Conservation (phyloP, 1,140 invertebrate genomes). For the Bursaphelenchus mucronatus region DNA sequence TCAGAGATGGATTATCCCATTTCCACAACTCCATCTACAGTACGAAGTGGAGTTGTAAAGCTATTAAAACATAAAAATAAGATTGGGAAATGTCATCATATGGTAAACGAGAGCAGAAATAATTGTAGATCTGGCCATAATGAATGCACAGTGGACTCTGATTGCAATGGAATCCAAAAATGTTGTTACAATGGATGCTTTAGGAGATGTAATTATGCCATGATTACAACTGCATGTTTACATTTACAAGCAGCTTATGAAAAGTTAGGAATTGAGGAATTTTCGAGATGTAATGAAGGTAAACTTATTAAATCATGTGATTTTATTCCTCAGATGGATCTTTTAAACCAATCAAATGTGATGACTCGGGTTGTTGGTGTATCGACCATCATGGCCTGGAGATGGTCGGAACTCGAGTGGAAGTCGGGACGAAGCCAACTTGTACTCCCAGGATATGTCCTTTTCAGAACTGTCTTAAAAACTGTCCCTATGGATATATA, state of each 20-base stretch:
- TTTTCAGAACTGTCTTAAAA: constrained; percentile 23
- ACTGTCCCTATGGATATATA: constrained; percentile 40
- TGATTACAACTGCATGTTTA: constrained; percentile 47
- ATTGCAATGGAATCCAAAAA: constrained; percentile 46
- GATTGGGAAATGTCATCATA: constrained; percentile 25
- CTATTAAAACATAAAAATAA: constrained; percentile 6
- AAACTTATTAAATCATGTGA: neutral
- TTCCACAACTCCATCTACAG: neutral
- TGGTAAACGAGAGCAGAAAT: constrained; percentile 3
- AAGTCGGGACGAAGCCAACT: constrained; percentile 16
- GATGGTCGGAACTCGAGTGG: constrained; percentile 43
- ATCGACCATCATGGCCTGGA: constrained; percentile 40
- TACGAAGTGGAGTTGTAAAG: neutral
- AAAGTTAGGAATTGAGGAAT: constrained; percentile 13
- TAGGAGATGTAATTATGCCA: constrained; percentile 41
- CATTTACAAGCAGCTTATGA: constrained; percentile 44
- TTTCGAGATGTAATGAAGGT: constrained; percentile 40
- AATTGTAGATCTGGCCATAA: constrained; percentile 33
- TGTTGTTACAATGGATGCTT: constrained; percentile 53
- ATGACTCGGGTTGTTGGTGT: constrained; percentile 47
- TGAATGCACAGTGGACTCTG: constrained; percentile 35
- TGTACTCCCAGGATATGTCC: constrained; percentile 35
- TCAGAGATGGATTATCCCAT: constrained; percentile 10
- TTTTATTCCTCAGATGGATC: constrained; percentile 31
- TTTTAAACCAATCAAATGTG: constrained; percentile 46